Base-by-base conservation (phyloP, 1,140 invertebrate genomes). In the Elysia chlorotica region DNA sequence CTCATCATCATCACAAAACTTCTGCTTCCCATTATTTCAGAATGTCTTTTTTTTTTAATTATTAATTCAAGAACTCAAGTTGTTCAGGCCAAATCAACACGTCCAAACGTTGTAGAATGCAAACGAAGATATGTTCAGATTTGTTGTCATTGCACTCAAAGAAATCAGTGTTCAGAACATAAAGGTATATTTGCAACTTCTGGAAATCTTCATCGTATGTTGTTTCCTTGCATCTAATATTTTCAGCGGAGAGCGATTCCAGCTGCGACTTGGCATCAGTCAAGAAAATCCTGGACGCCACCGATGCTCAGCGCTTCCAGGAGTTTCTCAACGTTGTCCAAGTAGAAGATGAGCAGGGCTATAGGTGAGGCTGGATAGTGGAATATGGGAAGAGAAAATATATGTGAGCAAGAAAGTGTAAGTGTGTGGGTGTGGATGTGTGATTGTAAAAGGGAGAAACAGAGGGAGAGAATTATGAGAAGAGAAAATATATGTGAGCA, bases 251-350 rank as follows among this genome's bases (percentile, higher is more conserved):
- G 77, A 78, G 67, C 38, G 78, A 82, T 59, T 70, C 74, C 36
- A 93, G 82, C 76, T 80, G 77, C 31, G 82, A 86, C 48, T 73
- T 86, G 31, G 81, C 85, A 31, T 83, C 85, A 17, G 81, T 86
- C 19, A 80, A 79, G 33, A 81, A 81, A 71, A 86, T 86, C 63
- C 72, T 86, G 14, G 77, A 82, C 71, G 77, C 82, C 21, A 80
- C 85, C 21, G 77, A 80, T 63, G 71, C 77, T n/a, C 74, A 79
- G 3, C 78, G 80, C 28, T 82, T 86, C 57, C 71, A 82, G 65
- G 74, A 76, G n/a, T 82, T 80, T 65, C 79, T 84, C 17, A 67
- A 2, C 36, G 68, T 41, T 10, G 59, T 25, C 33, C 54, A 38
- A 56, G 67, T 59, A 69, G 74, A 53, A 69, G 37, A 69, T 69